These are phyloP conservation scores for Actenoides lindsayi DNA, from an alignment of 2,113 vertebrate species.

Conservation along the genomic window DNA sequence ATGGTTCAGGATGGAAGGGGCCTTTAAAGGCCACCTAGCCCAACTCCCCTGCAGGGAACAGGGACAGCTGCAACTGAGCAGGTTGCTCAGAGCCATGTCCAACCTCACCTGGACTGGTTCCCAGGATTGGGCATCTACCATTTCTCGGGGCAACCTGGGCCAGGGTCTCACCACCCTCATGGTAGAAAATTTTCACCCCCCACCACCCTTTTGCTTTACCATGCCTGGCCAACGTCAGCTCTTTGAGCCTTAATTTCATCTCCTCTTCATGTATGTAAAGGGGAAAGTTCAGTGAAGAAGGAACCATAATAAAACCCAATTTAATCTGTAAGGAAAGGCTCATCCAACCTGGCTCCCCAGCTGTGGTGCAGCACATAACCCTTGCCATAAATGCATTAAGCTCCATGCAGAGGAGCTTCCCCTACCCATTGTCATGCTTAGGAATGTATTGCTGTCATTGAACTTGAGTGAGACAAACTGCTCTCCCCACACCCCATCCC, in stretches of 20 bases:
- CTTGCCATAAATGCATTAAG: background rate
- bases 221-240: background rate
- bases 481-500: background rate
- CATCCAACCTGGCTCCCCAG: background rate
- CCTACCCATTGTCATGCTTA: background rate
- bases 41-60: too few relatives aligned
- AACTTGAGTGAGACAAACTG: background rate
- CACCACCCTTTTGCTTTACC: background rate
- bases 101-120: too few relatives aligned
- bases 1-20: too few relatives aligned
- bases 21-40: too few relatives aligned
- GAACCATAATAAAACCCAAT: background rate
- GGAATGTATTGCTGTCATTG: accelerated
- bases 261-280: background rate
- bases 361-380: background rate
- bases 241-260: background rate
- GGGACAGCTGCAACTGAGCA: too few relatives aligned
- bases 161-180: too few relatives aligned
- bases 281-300: background rate
- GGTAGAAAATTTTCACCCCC: too few relatives aligned
- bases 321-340: background rate
- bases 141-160: too few relatives aligned
- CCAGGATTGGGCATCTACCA: too few relatives aligned
- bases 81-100: too few relatives aligned
- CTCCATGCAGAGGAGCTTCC: background rate